These are phyloP conservation scores for Melipona beecheii DNA, from an alignment of 2,888 invertebrate species.

Conservation along the genomic window DNA sequence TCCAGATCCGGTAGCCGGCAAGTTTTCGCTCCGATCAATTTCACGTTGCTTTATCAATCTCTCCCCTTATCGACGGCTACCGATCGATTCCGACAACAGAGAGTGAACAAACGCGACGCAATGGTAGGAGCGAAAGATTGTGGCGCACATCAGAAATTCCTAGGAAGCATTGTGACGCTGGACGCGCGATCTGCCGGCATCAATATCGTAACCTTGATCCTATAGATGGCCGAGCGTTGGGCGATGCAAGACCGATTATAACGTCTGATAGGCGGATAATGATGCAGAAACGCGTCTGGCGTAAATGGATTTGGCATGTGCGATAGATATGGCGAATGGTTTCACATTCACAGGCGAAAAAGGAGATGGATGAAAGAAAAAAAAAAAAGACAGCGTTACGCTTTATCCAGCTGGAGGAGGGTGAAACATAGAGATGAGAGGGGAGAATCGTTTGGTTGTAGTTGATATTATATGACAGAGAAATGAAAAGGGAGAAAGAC, in stretches of 20 bases:
- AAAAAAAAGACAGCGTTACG: slow-evolving; percentile 9
- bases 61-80: not conserved
- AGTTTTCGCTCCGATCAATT: not conserved
- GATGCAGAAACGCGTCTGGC: slow-evolving; percentile 42
- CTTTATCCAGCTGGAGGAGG: not conserved
- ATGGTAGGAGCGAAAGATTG: not conserved
- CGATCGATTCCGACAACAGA: not conserved
- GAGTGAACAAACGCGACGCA: too few species aligned
- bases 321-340: slow-evolving; percentile 49
- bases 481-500: slow-evolving; percentile 11
- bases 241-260: slow-evolving; percentile 48
- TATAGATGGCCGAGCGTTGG: slow-evolving; percentile 17
- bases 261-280: slow-evolving; percentile 47
- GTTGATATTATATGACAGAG: not conserved
- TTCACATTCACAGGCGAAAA: slow-evolving; percentile 44
- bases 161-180: slow-evolving; percentile 18
- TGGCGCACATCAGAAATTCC: not conserved
- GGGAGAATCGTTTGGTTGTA: not conserved
- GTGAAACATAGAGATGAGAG: not conserved
- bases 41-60: not conserved
- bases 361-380: slow-evolving; percentile 28
- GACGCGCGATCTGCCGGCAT: slow-evolving; percentile 15
- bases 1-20: not conserved
- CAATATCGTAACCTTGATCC: slow-evolving; percentile 58
- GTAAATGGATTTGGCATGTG: slow-evolving; percentile 57